These are phyloP conservation scores for Nothura maculosa DNA, from an alignment of 2,797 vertebrate genomes.

Conservation along the genomic window DNA sequence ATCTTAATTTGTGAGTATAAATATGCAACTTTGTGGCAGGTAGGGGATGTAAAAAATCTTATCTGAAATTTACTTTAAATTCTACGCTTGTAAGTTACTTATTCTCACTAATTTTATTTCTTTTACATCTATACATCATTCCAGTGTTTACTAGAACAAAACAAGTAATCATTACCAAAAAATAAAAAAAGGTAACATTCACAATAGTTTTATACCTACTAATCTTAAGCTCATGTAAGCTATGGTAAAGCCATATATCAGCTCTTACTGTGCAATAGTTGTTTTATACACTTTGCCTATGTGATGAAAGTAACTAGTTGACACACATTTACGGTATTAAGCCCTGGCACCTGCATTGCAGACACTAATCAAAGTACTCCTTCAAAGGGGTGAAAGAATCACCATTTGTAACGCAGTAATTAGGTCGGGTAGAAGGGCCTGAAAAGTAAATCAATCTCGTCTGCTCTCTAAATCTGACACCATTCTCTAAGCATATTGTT, in stretches of 20 bases:
- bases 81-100: background rate
- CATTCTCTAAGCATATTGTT: constrained; percentile 81
- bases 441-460: constrained; percentile 89
- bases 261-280: constrained; percentile 14
- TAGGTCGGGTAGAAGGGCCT: constrained; percentile 89
- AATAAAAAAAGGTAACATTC: background rate
- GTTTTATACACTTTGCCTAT: constrained; percentile 62
- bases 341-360: constrained; percentile 79
- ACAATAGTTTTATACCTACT: background rate
- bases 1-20: constrained; percentile 8
- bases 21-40: background rate
- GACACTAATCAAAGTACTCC: constrained; percentile 82
- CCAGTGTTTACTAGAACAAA: background rate
- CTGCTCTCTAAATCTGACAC: constrained; percentile 82
- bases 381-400: constrained; percentile 86
- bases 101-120: background rate
- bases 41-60: background rate
- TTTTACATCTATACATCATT: background rate
- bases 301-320: constrained; percentile 76
- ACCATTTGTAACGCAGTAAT: constrained; percentile 91
- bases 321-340: constrained; percentile 77
- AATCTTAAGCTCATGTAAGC: constrained; percentile 38
- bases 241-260: background rate
- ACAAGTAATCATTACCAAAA: background rate
- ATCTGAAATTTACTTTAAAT: constrained; percentile 37